Percentiles rank a stretch among this genome's conserved stretches.
phyloP scores from a whole-genome alignment of 2,113 vertebrate genomes.

The Crotalus tigris region DNA sequence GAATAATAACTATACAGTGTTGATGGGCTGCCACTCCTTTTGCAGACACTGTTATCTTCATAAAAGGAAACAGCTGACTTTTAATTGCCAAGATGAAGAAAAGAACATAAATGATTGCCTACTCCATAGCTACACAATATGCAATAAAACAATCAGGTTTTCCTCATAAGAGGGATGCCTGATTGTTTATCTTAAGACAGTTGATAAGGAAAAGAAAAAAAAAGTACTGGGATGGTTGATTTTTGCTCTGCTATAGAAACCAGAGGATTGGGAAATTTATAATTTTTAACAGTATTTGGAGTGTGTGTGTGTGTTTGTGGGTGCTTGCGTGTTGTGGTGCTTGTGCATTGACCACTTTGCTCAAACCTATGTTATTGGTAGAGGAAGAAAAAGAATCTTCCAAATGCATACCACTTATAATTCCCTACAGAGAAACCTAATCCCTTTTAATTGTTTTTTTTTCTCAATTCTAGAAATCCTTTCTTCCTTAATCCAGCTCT shows the following conservation, averaged over 20 bases:
- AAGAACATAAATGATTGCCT: neutral
- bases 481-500: neutral
- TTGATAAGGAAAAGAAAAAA: neutral
- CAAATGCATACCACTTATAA: neutral
- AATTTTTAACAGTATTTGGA: neutral
- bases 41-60: neutral
- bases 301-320: neutral
- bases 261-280: neutral
- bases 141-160: neutral
- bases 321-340: neutral
- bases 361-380: neutral
- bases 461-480: neutral
- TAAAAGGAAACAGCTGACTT: neutral
- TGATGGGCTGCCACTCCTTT: neutral
- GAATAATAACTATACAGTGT: neutral
- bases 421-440: neutral
- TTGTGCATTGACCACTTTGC: neutral
- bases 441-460: neutral
- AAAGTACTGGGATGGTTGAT: neutral
- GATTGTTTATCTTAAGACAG: neutral
- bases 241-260: neutral
- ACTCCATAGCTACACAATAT: neutral
- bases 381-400: neutral
- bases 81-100: neutral
- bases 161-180: neutral